Percentiles rank a stretch among this genome's conserved stretches.
These are phyloP conservation scores for Rhopalosiphum maidis DNA, from an alignment of 1,140 invertebrate species.

Conservation along the genomic window DNA sequence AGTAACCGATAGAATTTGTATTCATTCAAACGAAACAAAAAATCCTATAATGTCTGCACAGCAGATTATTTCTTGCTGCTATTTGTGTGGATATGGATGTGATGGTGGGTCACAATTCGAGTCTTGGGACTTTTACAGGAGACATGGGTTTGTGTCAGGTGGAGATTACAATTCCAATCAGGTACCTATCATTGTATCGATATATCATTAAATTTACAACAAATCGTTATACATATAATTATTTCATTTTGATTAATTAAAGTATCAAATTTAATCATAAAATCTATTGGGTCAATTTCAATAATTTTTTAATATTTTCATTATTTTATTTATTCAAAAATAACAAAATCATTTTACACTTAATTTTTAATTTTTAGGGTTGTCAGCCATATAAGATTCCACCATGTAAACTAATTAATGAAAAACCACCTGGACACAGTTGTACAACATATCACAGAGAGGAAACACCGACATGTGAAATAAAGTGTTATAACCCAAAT, in stretches of 20 bases:
- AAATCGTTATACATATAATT: neutral
- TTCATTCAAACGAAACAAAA: conserved; percentile 67
- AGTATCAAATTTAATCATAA: neutral
- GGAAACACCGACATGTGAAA: neutral
- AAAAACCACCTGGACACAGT: neutral
- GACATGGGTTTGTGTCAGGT: conserved; percentile 55
- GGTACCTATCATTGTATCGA: neutral
- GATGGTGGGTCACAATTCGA: conserved; percentile 36
- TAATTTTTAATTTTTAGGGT: conserved; percentile 14
- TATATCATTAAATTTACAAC: no score
- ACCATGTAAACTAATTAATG: neutral
- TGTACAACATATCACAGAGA: neutral
- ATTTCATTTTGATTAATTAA: neutral
- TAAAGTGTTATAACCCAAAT: neutral
- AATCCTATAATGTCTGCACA: conserved; percentile 66
- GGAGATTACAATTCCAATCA: conserved; percentile 43
- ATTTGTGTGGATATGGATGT: conserved; percentile 34
- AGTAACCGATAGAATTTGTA: conserved; percentile 75
- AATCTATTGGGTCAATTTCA: neutral
- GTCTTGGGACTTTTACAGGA: conserved; percentile 41
- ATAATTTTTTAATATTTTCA: neutral
- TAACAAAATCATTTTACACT: neutral
- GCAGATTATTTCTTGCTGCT: conserved; percentile 50
- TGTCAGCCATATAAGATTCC: conserved; percentile 24
- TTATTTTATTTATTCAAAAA: neutral